Conservation (phyloP, 2,797 vertebrate genomes). For the Rhynchonycteris naso region DNA sequence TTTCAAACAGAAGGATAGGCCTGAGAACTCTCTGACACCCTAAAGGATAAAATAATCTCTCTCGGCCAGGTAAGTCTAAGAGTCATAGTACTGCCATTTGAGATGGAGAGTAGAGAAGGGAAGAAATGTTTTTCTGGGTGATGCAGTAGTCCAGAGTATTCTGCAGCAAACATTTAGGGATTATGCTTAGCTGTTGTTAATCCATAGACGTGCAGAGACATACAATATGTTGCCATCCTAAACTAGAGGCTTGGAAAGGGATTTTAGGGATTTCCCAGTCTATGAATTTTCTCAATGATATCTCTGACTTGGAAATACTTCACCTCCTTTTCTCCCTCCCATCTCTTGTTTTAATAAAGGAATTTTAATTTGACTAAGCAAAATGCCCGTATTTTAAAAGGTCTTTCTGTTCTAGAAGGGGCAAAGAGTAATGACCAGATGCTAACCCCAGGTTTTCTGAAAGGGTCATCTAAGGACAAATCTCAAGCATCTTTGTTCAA, state of each 20-base stretch:
- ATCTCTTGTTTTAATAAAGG: conserved; percentile 19
- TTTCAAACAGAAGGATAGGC: background rate
- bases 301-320: background rate
- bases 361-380: background rate
- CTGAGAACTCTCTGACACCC: background rate
- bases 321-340: no score
- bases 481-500: background rate
- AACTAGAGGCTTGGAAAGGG: background rate
- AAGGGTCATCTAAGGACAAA: background rate
- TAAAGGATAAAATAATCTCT: background rate
- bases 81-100: background rate
- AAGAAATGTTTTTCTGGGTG: background rate
- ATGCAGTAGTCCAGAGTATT: background rate
- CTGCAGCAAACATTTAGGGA: background rate
- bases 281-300: background rate
- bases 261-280: background rate
- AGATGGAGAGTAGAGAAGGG: background rate
- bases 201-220: background rate
- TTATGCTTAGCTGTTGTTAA: background rate
- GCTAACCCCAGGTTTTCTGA: background rate
- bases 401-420: conserved; percentile 3
- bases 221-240: background rate
- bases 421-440: background rate
- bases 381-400: background rate
- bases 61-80: background rate